phyloP scores from a whole-genome alignment of 2,888 invertebrate genomes.

The Eupelmus urozonus region DNA sequence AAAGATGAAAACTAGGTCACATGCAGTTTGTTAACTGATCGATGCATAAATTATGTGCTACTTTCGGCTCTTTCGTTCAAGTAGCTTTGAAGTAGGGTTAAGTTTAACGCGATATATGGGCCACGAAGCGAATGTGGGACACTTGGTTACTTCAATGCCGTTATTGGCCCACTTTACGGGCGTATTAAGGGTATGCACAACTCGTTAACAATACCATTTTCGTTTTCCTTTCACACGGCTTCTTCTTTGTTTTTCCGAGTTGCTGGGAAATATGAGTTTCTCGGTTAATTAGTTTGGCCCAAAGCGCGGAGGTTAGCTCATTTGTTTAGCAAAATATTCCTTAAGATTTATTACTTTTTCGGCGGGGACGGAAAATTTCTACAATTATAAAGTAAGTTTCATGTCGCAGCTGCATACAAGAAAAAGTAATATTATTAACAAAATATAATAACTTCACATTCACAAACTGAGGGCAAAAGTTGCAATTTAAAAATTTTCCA shows the following conservation, averaged over 20 bases:
- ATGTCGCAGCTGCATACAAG: no score
- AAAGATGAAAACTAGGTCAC: slow-evolving; percentile 20
- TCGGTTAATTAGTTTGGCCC: no score
- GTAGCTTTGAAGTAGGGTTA: slow-evolving; percentile 3
- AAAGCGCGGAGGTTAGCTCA: no score
- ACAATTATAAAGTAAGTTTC: no score
- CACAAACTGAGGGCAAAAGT: no score
- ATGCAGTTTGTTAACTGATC: slow-evolving; percentile 34
- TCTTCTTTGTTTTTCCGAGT: background rate
- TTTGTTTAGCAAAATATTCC: no score
- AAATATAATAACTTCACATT: no score
- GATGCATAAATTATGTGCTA: slow-evolving; percentile 32
- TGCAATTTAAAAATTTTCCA: no score
- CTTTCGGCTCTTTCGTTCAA: background rate
- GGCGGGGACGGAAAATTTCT: no score
- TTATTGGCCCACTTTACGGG: background rate
- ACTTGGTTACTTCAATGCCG: background rate
- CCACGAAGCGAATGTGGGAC: slow-evolving; percentile 4
- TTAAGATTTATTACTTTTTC: no score
- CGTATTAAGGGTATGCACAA: background rate
- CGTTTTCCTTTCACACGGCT: background rate
- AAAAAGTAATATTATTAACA: no score
- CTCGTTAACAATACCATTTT: background rate
- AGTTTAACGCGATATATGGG: slow-evolving; percentile 1
- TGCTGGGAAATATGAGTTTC: no score